These are phyloP conservation scores for Acarapis woodi DNA, from an alignment of 1,140 invertebrate genomes.

Conservation along the genomic window DNA sequence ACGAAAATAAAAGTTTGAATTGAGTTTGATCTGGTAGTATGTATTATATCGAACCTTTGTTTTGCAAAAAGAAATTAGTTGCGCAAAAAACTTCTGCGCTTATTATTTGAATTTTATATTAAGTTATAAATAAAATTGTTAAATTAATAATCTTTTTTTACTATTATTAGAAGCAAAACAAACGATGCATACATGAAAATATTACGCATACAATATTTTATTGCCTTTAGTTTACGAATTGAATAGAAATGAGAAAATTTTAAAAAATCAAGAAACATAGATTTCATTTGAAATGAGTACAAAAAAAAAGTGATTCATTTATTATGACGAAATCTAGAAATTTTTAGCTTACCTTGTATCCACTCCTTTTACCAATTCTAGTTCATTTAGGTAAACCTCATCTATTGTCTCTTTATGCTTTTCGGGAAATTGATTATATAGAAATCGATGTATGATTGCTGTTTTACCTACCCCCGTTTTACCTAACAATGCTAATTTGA, in stretches of 20 bases:
- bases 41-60: no score
- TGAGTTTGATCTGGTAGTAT: no score
- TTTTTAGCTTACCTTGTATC: neutral
- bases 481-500: constrained; percentile 48
- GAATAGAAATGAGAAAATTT: neutral
- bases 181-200: neutral
- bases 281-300: neutral
- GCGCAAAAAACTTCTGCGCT: no score
- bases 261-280: neutral
- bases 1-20: no score
- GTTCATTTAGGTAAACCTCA: constrained; percentile 59
- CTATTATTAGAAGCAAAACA: no score
- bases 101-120: no score
- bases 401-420: constrained; percentile 64
- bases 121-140: no score
- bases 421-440: constrained; percentile 51
- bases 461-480: constrained; percentile 57
- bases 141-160: no score
- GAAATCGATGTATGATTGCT: constrained; percentile 45
- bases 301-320: neutral
- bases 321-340: constrained; percentile 4
- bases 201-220: neutral
- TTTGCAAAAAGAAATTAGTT: no score
- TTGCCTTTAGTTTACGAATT: neutral
- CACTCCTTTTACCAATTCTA: constrained; percentile 23